phyloP scores from a whole-genome alignment of 2,888 invertebrate species.

The Ochropacha duplaris region DNA sequence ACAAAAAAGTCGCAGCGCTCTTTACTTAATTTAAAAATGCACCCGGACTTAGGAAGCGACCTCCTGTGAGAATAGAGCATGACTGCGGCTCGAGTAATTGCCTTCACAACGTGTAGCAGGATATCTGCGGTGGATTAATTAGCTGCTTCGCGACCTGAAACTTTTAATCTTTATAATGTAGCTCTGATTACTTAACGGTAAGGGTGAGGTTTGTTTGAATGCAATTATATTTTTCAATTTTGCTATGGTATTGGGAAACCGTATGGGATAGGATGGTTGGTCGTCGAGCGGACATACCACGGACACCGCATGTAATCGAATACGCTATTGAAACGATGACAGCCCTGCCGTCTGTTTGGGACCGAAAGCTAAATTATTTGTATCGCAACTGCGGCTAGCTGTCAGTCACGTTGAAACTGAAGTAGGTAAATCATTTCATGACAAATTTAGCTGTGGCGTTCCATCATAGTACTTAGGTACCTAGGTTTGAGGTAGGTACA shows the following conservation, averaged over 20 bases:
- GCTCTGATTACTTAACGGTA: conserved; percentile 17
- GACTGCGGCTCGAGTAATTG: conserved; percentile 59
- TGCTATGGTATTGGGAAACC: conserved; percentile 41
- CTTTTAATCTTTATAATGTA: conserved; percentile 64
- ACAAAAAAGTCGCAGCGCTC: conserved; percentile 16
- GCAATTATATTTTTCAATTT: conserved; percentile 52
- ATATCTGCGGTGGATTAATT: conserved; percentile 63
- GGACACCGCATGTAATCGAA: conserved; percentile 65
- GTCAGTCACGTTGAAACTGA: conserved; percentile 18
- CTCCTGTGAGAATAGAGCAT: conserved; percentile 56
- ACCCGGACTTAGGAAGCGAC: conserved; percentile 26
- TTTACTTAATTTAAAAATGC: conserved; percentile 46
- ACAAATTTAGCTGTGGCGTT: not conserved
- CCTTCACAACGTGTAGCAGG: conserved; percentile 49
- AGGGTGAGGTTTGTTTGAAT: conserved; percentile 18
- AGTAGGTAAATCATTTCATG: conserved; percentile 14
- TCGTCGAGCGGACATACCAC: conserved; percentile 53
- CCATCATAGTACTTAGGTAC: not conserved
- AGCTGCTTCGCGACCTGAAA: conserved; percentile 54
- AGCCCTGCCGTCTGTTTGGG: conserved; percentile 39
- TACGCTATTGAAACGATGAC: conserved; percentile 53
- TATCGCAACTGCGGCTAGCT: conserved; percentile 26
- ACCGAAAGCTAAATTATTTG: conserved; percentile 53
- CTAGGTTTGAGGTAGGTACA: too few species aligned
- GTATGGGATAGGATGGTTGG: conserved; percentile 60